Percentiles rank a stretch among this genome's conserved stretches.
These are phyloP conservation scores for Raja brachyura DNA, from an alignment of 2,113 vertebrate genomes.

Conservation along the genomic window DNA sequence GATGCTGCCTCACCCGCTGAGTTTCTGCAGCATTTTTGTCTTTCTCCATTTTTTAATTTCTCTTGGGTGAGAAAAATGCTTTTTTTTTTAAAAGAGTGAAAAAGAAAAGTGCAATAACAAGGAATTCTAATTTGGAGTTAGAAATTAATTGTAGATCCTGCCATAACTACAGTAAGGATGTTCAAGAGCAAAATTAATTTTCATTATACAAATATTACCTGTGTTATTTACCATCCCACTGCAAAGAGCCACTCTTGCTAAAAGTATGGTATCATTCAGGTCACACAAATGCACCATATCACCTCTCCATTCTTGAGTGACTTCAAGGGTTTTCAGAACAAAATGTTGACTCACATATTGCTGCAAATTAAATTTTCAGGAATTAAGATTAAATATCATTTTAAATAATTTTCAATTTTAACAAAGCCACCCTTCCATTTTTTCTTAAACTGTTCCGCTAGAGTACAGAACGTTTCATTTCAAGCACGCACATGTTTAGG, in stretches of 20 bases:
- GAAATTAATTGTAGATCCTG: neutral
- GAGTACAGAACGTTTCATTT: neutral
- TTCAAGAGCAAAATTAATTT: neutral
- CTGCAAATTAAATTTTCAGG: conserved; percentile 43
- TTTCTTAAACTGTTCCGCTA: neutral
- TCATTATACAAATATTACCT: conserved; percentile 42
- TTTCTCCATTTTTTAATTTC: neutral
- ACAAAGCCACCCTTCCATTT: neutral
- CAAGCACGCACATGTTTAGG: neutral
- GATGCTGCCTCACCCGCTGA: no score
- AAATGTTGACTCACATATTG: conserved; percentile 42
- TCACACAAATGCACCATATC: conserved; percentile 50
- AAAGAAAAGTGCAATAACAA: neutral
- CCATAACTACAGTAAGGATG: neutral
- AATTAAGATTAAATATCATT: neutral
- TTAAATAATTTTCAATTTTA: neutral
- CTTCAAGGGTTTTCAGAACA: conserved; percentile 43
- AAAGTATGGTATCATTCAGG: conserved; percentile 47
- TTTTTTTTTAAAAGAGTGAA: neutral
- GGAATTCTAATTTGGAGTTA: neutral
- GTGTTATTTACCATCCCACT: conserved; percentile 41
- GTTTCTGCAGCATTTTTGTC: no score
- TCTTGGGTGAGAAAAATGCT: neutral
- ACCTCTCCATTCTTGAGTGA: conserved; percentile 42
- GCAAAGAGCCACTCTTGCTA: conserved; percentile 46